phyloP scores from a whole-genome alignment of 2,113 vertebrate genomes.

The Sphyrna mokarran region DNA sequence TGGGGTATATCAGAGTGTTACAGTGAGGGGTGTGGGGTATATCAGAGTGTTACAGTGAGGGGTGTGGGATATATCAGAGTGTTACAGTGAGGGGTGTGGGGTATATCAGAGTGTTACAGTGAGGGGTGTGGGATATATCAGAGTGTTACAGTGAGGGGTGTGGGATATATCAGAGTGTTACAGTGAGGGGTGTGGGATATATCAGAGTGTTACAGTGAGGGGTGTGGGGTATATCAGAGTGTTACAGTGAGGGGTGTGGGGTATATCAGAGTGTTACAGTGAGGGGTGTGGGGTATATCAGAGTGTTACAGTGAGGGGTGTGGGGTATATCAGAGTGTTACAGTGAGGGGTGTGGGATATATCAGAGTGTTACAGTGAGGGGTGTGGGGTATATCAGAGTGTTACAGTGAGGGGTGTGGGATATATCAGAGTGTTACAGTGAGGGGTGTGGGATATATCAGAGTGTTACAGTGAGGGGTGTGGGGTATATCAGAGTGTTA shows the following conservation, averaged over 20 bases:
- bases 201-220: not conserved
- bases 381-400: not conserved
- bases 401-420: not conserved
- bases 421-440: not conserved
- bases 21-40: too few species aligned
- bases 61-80: too few species aligned
- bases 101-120: too few species aligned
- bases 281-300: not conserved
- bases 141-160: too few species aligned
- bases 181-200: too few species aligned
- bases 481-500: not conserved
- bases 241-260: not conserved
- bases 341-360: too few species aligned
- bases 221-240: not conserved
- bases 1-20: too few species aligned
- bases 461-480: not conserved
- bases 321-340: too few species aligned
- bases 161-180: too few species aligned
- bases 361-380: not conserved
- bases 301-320: not conserved
- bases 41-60: too few species aligned
- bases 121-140: too few species aligned
- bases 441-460: not conserved
- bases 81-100: too few species aligned
- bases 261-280: not conserved